These are phyloP conservation scores for Dendropsophus ebraccatus DNA, from an alignment of 2,113 vertebrate species.

Conservation along the genomic window DNA sequence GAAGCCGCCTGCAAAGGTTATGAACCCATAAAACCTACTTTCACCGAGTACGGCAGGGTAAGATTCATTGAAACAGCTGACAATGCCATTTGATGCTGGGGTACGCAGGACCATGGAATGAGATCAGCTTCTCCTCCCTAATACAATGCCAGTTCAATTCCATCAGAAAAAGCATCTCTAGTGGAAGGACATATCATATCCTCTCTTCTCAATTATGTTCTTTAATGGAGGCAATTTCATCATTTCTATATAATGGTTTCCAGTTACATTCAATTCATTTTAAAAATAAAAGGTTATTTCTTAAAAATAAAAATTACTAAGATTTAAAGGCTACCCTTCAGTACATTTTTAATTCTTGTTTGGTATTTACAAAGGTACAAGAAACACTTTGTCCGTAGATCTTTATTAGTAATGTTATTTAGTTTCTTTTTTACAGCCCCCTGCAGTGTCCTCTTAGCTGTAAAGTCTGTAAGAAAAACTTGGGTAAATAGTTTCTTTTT, in stretches of 20 bases:
- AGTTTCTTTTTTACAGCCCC: too few species aligned
- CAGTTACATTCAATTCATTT: not conserved
- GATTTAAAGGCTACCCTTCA: not conserved
- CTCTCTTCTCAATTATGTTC: not conserved
- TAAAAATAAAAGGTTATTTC: not conserved
- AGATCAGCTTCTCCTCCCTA: constrained; percentile 24
- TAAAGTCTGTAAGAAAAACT: too few species aligned
- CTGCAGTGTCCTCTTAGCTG: too few species aligned
- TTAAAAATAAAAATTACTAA: not conserved
- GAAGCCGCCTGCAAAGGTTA: constrained; percentile 52
- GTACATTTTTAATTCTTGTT: too few species aligned
- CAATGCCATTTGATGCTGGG: constrained; percentile 43
- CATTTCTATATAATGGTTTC: not conserved
- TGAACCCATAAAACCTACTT: constrained; percentile 57
- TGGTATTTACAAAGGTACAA: too few species aligned
- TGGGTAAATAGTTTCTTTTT: too few species aligned
- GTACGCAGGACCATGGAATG: not conserved
- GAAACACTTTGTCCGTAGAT: too few species aligned
- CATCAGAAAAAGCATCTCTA: not conserved
- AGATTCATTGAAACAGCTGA: constrained; percentile 56
- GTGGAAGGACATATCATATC: not conserved
- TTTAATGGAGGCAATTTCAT: not conserved
- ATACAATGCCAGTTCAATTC: constrained; percentile 41
- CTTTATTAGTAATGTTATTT: too few species aligned
- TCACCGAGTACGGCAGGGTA: constrained; percentile 48